Conservation (phyloP, 37 sponge, comb jelly and placozoan genomes). For the Aphrocallistes beatrix region DNA sequence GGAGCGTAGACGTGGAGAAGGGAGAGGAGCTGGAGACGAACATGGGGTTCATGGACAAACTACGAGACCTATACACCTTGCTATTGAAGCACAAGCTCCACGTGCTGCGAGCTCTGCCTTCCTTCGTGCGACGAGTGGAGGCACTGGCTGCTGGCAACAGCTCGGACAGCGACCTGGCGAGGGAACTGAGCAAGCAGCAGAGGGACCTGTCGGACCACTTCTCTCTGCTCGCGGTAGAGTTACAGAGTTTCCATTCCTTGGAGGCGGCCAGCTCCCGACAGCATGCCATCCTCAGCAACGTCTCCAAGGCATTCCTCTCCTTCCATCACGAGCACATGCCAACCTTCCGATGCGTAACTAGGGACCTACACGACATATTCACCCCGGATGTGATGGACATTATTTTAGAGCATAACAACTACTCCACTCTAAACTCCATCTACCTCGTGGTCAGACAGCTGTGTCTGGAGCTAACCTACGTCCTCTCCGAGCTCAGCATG, state of each 20-base stretch:
- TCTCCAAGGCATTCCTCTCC: background rate
- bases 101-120: background rate
- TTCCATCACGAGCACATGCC: conserved; percentile 14
- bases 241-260: background rate
- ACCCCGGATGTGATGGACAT: background rate
- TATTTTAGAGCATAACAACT: conserved; percentile 13
- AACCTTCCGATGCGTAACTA: background rate
- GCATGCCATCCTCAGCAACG: background rate
- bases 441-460: background rate
- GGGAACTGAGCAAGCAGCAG: background rate
- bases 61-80: background rate
- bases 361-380: background rate
- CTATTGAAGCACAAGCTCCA: background rate
- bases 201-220: background rate
- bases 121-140: background rate
- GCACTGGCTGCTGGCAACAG: background rate
- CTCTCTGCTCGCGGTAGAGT: background rate
- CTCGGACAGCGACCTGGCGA: background rate
- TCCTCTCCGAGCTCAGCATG: background rate
- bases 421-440: background rate
- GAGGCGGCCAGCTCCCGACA: background rate
- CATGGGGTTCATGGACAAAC: background rate
- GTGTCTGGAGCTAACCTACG: background rate
- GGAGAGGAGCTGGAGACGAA: background rate
- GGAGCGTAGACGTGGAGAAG: background rate